phyloP scores from a whole-genome alignment of 2,113 vertebrate species.

The Phrynosoma platyrhinos region DNA sequence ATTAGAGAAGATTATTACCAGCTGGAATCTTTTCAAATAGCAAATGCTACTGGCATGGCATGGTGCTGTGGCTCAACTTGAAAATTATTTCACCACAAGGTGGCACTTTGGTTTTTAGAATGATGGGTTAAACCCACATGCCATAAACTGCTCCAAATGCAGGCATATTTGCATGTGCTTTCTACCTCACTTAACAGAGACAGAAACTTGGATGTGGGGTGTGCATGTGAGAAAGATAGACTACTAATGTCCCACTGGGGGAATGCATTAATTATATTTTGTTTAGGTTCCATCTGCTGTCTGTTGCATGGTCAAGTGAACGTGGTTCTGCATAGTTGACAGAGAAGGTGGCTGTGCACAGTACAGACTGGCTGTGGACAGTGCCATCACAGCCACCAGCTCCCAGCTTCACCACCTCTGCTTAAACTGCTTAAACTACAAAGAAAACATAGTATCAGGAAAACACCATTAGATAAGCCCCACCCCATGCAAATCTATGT shows the following conservation, averaged over 20 bases:
- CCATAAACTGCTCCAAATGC: not conserved
- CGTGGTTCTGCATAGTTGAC: not conserved
- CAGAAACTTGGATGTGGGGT: not conserved
- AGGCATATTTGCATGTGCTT: not conserved
- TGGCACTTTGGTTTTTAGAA: slow-evolving; percentile 51
- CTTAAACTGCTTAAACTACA: not conserved
- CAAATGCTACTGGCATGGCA: accelerated
- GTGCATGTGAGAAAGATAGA: not conserved
- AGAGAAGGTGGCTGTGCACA: not conserved
- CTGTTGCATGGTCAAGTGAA: not conserved
- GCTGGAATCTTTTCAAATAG: slow-evolving; percentile 13
- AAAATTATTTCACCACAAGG: slow-evolving; percentile 34
- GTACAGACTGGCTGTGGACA: not conserved
- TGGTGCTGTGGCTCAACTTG: not conserved
- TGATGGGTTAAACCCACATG: not conserved
- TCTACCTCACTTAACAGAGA: not conserved
- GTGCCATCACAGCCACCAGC: too few relatives aligned
- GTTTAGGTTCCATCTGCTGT: not conserved
- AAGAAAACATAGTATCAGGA: not conserved
- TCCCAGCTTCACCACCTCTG: not conserved
- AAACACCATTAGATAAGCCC: not conserved
- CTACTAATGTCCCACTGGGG: not conserved
- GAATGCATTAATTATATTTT: not conserved
- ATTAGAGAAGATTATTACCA: slow-evolving; percentile 45
- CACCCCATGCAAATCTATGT: not conserved